Conservation (phyloP, 2,797 vertebrate species). For the Lates japonicus region DNA sequence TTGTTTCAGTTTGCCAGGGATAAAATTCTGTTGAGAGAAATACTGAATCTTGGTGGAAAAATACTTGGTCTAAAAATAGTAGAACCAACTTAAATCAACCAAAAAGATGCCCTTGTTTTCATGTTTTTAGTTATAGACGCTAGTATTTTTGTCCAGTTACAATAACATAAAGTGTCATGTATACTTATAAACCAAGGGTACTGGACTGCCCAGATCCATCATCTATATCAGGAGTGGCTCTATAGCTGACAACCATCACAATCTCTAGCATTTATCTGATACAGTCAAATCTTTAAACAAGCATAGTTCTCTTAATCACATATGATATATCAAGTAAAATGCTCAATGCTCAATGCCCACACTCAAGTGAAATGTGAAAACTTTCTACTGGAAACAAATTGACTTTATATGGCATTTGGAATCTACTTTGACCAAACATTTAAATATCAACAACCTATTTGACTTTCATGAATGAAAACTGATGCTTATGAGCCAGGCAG, state of each 20-base stretch:
- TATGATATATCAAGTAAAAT: not conserved
- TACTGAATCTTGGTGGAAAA: no score
- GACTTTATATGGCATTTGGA: conserved; percentile 1
- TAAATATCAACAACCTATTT: conserved; percentile 81
- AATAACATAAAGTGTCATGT: not conserved
- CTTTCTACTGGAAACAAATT: conserved; percentile 16
- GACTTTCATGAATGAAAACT: conserved; percentile 71
- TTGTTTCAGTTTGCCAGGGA: no score
- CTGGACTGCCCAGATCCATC: not conserved
- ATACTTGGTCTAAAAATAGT: no score
- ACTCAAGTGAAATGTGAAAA: conserved; percentile 21
- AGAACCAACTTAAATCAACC: no score
- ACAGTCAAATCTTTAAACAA: not conserved
- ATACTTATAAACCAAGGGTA: not conserved
- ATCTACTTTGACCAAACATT: conserved; percentile 23
- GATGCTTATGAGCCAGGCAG: conserved; percentile 15
- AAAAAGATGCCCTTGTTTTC: not conserved
- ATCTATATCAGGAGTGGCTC: not conserved
- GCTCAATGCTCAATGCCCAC: conserved; percentile 21
- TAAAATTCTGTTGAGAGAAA: no score
- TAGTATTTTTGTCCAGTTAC: not conserved
- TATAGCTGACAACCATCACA: conserved; percentile 1
- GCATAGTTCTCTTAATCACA: conserved; percentile 1
- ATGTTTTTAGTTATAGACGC: not conserved
- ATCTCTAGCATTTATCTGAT: conserved; percentile 11